These are phyloP conservation scores for Acanthopleura granulata DNA, from an alignment of 2,888 invertebrate species.

Conservation along the genomic window DNA sequence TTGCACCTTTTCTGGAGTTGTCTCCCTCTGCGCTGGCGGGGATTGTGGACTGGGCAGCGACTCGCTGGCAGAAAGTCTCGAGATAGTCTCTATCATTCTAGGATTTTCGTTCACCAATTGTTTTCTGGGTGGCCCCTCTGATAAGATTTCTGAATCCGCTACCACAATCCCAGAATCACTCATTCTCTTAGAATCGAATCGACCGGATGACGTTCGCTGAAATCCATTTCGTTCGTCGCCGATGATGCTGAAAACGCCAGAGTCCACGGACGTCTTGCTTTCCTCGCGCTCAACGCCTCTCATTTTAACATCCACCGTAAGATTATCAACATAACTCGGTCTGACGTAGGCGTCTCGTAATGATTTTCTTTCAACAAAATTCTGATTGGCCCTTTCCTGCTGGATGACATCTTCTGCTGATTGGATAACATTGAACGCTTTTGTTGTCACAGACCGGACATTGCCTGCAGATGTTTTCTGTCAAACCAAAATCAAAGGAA, in stretches of 20 bases:
- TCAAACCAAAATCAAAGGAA: constrained; percentile 24
- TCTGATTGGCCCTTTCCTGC: constrained; percentile 29
- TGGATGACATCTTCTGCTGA: constrained; percentile 45
- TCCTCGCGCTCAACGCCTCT: constrained; percentile 9
- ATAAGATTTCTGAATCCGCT: not conserved
- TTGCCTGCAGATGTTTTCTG: constrained; percentile 50
- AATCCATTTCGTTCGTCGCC: constrained; percentile 1
- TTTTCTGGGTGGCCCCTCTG: not conserved
- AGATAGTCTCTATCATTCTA: not conserved
- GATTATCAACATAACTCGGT: not conserved
- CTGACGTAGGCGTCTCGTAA: not conserved
- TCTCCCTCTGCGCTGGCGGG: not conserved
- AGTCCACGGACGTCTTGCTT: constrained; percentile 7
- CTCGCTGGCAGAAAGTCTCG: not conserved
- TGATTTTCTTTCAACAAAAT: constrained; percentile 8
- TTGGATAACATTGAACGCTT: constrained; percentile 49
- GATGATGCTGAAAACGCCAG: constrained; percentile 8
- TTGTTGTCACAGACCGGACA: constrained; percentile 49
- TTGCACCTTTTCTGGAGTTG: not conserved
- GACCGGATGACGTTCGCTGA: not conserved
- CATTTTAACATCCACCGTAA: constrained; percentile 10
- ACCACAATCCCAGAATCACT: not conserved
- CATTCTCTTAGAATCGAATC: not conserved
- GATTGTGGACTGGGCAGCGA: not conserved
- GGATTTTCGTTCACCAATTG: not conserved